These are phyloP conservation scores for Drosophila guanche DNA, from an alignment of 1,140 invertebrate genomes.

Conservation along the genomic window DNA sequence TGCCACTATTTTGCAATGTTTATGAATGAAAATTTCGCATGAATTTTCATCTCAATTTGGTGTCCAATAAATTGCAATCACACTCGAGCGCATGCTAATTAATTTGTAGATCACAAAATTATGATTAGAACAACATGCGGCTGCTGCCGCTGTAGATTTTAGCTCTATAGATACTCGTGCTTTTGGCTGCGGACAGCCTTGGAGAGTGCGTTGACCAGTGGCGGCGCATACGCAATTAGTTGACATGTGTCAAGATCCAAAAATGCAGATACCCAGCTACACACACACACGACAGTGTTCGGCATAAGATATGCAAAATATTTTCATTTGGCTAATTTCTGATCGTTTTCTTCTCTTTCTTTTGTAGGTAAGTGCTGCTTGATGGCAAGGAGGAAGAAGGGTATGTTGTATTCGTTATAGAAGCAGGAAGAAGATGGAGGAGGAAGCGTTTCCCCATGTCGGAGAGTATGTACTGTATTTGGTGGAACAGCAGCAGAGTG, in stretches of 20 bases:
- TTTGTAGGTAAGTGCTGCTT: constrained; percentile 49
- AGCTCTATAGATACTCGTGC: constrained; percentile 5
- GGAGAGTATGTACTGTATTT: no score
- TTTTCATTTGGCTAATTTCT: constrained; percentile 36
- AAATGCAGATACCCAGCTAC: neutral
- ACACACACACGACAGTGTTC: neutral
- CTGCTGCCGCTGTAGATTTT: constrained; percentile 36
- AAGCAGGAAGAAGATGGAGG: no score
- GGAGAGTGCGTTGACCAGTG: constrained; percentile 73
- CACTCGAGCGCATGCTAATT: constrained; percentile 70
- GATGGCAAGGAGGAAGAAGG: neutral
- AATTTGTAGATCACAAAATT: constrained; percentile 77
- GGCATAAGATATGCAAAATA: constrained; percentile 25
- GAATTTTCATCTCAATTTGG: constrained; percentile 66
- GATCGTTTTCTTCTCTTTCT: constrained; percentile 19
- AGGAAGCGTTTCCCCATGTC: no score
- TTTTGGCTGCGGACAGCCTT: constrained; percentile 48
- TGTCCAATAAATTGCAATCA: constrained; percentile 82
- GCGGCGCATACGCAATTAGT: constrained; percentile 73
- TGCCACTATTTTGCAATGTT: constrained; percentile 53
- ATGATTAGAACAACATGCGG: constrained; percentile 61
- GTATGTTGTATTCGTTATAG: no score
- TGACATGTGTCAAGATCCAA: constrained; percentile 17
- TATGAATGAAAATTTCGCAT: constrained; percentile 67
- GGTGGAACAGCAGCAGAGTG: no score